Base-by-base conservation (phyloP, 1,140 invertebrate species). In the Globodera rostochiensis region DNA sequence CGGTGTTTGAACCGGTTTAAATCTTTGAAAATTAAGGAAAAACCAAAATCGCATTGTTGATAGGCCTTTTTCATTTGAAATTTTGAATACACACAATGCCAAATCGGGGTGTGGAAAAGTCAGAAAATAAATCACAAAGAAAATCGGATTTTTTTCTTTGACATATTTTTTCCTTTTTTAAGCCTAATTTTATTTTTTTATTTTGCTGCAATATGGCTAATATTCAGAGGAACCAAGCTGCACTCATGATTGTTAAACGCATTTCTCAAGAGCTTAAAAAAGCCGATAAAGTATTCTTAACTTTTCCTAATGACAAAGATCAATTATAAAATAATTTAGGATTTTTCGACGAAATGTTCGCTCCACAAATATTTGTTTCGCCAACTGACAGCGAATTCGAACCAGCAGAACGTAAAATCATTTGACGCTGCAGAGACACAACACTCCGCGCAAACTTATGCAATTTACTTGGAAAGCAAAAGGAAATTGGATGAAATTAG, bases 381-480 rank as follows among this genome's bases (percentile, higher is more conserved):
- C 6, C 11, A 19, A 19, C 57, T 64, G 57, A 36, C 36, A 36
- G 36, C 1, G 36, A 64, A 19, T 64, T 64, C 19, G 57, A 13
- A 64, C 11, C 57, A 19, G 19, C 57, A 19, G 19, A n/a, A 64
- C 19, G 19, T 6, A 64, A 64, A 60, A 60, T 15, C 13, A 15
- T 64, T 4, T n/a, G 15, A 3, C 6, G 57, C 57, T 64, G 19
- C 57, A 19, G 19, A 64, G 57, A 15, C 57, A 19, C 57, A 64
- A 13, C 57, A 64, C 5, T 64, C 57, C 2, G 57, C 57, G 0
- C 57, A 64, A 15, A 15, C 57, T n/a, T 64, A 64, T 64, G 57
- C 57, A 11, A 64, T 64, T 64, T 64, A 64, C 57, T 64, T 64
- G 57, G 57, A 19, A 64, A 64, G 57, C 57, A 64, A 64, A 64